Evolutionary conservation across 1,140 invertebrate genomes (phyloP).

Genomic region (Eriocheir sinensis): DNA sequence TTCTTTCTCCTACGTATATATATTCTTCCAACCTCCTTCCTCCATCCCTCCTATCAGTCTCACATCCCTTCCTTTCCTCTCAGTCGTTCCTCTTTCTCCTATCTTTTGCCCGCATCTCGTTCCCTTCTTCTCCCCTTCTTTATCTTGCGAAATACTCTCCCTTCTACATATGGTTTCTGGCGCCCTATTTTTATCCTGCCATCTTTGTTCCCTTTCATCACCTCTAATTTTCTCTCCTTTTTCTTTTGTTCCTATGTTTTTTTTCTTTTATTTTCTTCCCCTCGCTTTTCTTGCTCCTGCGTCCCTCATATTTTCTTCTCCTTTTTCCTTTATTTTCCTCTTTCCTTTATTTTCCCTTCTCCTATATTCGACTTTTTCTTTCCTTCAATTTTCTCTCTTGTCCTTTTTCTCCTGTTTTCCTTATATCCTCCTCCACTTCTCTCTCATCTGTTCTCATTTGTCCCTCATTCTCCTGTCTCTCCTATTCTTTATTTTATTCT

Average conservation of each 20-base stretch:
- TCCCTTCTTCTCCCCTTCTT: too few species aligned
- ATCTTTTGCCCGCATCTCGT: too few species aligned
- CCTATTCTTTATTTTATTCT: background rate
- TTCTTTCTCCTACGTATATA: too few species aligned
- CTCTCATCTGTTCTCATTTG: background rate
- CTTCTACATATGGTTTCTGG: background rate
- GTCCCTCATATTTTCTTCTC: background rate
- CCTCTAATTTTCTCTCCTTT: background rate
- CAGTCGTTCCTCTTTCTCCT: too few species aligned
- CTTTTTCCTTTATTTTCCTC: background rate
- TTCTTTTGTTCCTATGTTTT: background rate
- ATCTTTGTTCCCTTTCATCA: slow-evolving; percentile 24
- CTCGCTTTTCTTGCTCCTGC: background rate
- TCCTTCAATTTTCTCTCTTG: background rate
- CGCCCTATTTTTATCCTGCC: background rate
- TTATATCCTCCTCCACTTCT: background rate
- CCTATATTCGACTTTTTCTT: background rate
- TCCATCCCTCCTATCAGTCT: too few species aligned
- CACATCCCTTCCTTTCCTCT: too few species aligned
- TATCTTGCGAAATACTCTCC: background rate
- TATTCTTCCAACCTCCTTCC: too few species aligned
- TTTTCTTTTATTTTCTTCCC: background rate
- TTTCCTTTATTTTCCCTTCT: background rate
- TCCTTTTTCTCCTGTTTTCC: background rate
- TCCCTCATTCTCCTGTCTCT: background rate